A percentile compares a stretch with the other conserved stretches of the same genome.
These are phyloP conservation scores for Rhinoptilus africanus DNA, from an alignment of 2,113 vertebrate genomes.

Conservation along the genomic window DNA sequence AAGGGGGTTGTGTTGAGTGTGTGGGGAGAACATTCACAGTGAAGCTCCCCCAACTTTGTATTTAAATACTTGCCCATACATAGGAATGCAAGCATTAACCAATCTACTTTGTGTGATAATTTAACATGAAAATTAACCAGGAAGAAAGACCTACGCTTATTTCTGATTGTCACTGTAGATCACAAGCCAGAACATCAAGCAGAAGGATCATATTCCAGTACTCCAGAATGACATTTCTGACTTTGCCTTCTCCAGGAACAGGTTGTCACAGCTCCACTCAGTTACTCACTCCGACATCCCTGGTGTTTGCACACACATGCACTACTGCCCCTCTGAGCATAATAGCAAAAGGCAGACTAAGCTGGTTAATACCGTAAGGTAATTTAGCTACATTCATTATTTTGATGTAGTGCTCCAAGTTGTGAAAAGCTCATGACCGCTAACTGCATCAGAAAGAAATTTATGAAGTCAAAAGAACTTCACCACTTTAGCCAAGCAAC, in stretches of 20 bases:
- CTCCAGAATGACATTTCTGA: not conserved
- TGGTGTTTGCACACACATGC: not conserved
- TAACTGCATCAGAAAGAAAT: not conserved
- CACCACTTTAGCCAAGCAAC: not conserved
- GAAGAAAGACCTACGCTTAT: not conserved
- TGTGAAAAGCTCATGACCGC: not conserved
- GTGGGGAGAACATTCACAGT: not conserved
- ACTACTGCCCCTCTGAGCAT: not conserved
- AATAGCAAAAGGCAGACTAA: not conserved
- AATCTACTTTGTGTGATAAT: not conserved
- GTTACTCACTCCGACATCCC: not conserved
- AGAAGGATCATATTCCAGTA: not conserved
- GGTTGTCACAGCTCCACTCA: not conserved
- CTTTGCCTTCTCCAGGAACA: not conserved
- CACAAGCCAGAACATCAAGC: not conserved
- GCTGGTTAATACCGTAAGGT: not conserved
- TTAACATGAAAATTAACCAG: not conserved
- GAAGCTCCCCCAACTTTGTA: fast-evolving
- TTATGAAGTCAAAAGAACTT: not conserved
- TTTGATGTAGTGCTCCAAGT: not conserved
- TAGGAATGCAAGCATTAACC: not conserved
- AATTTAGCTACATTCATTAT: not conserved
- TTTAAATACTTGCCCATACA: not conserved
- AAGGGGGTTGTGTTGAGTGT: not conserved
- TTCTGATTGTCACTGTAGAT: not conserved